Percentiles rank a stretch among this genome's conserved stretches.
Conservation (phyloP, 2,113 vertebrate genomes). For the Pluvianellus socialis region DNA sequence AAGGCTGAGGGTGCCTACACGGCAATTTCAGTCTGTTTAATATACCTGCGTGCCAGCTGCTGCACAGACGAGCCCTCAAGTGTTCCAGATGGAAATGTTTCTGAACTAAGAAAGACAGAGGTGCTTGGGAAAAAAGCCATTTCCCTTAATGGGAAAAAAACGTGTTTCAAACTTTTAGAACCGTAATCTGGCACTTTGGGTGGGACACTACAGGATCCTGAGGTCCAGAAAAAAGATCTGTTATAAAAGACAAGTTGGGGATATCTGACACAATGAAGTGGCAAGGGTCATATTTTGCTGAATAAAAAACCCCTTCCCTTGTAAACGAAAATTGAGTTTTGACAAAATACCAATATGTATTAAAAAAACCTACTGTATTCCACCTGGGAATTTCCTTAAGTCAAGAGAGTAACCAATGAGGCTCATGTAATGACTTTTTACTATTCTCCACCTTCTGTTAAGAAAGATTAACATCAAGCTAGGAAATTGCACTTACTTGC, state of each 20-base stretch:
- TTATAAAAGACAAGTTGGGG: not conserved
- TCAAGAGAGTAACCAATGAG: not conserved
- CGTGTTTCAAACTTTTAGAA: not conserved
- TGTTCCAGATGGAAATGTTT: not conserved
- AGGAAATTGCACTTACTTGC: slow-evolving; percentile 32
- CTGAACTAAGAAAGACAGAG: not conserved
- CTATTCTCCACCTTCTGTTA: not conserved
- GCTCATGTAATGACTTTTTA: not conserved
- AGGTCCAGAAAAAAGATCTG: not conserved
- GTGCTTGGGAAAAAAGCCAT: not conserved
- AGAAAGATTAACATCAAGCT: not conserved
- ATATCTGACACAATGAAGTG: not conserved
- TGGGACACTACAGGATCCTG: not conserved
- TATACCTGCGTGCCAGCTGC: not conserved
- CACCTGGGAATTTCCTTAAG: not conserved
- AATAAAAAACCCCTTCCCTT: not conserved
- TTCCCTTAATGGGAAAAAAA: not conserved
- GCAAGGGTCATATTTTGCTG: not conserved
- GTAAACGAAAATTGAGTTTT: not conserved
- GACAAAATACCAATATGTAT: not conserved
- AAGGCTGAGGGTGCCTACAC: not conserved
- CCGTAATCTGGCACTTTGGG: not conserved
- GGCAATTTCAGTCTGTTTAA: not conserved
- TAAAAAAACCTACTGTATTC: not conserved
- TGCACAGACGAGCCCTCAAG: not conserved